phyloP scores from a whole-genome alignment of 2,797 vertebrate genomes.

The Amblyraja radiata region DNA sequence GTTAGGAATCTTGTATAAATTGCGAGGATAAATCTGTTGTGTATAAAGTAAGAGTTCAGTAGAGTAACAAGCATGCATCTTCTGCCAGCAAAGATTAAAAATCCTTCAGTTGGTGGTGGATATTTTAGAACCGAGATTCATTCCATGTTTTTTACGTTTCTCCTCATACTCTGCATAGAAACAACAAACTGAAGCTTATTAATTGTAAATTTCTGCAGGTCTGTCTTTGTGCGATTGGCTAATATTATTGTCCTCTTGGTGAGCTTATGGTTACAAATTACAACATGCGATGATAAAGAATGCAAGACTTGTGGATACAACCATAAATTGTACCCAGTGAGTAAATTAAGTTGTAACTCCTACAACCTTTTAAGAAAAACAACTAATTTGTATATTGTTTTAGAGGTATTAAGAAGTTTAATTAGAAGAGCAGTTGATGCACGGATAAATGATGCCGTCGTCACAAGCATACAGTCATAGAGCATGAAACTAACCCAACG shows the following conservation, averaged over 20 bases:
- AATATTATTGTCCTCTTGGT: constrained; percentile 81
- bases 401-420: neutral
- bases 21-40: neutral
- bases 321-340: constrained; percentile 75
- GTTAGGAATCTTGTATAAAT: neutral
- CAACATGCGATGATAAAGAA: constrained; percentile 48
- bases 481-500: neutral
- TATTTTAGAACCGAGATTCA: neutral
- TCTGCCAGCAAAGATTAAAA: neutral
- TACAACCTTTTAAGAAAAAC: neutral
- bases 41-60: neutral
- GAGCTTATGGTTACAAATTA: constrained; percentile 82
- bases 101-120: neutral
- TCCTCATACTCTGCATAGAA: neutral
- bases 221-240: constrained; percentile 86
- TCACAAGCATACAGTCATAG: neutral
- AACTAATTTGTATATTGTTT: neutral
- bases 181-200: neutral
- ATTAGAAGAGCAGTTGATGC: neutral
- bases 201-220: constrained; percentile 56
- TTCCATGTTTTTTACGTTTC: neutral
- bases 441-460: neutral
- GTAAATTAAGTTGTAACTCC: constrained; percentile 43
- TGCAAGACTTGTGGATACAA: constrained; percentile 82
- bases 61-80: neutral